These are phyloP conservation scores for Ctenochaetus hawaiiensis DNA, from an alignment of 2,797 vertebrate species.

Conservation along the genomic window DNA sequence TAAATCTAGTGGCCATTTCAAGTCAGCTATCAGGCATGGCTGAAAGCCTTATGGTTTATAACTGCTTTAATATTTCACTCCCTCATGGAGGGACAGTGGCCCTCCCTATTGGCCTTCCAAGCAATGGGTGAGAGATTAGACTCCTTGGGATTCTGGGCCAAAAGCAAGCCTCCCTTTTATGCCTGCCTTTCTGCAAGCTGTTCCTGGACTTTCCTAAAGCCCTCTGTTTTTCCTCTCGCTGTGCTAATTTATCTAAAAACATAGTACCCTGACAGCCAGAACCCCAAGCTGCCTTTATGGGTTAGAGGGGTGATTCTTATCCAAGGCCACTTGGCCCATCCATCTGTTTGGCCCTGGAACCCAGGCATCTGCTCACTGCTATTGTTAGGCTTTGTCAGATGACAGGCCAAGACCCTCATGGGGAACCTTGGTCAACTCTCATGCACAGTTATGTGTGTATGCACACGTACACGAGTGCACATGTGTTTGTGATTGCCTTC, in stretches of 20 bases:
- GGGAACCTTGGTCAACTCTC: conserved; percentile 76
- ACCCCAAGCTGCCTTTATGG: conserved; percentile 77
- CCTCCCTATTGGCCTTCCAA: conserved; percentile 62
- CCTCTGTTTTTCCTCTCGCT: conserved; percentile 78
- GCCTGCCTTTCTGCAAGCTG: conserved; percentile 81
- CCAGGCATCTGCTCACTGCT: conserved; percentile 84
- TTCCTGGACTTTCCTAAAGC: conserved; percentile 77
- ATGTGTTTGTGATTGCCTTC: conserved; percentile 59
- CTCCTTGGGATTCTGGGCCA: conserved; percentile 69
- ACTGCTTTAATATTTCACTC: conserved; percentile 76
- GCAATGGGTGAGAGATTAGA: conserved; percentile 77
- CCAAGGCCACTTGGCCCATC: conserved; percentile 83
- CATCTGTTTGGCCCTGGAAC: conserved; percentile 86
- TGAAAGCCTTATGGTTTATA: conserved; percentile 61
- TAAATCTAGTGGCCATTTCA: conserved; percentile 51
- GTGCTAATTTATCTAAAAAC: conserved; percentile 86
- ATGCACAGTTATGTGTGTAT: conserved; percentile 57
- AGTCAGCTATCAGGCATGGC: conserved; percentile 56
- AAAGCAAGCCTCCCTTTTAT: conserved; percentile 70
- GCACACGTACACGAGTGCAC: conserved; percentile 40
- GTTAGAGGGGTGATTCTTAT: conserved; percentile 80
- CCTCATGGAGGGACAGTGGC: conserved; percentile 54
- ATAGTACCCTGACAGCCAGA: conserved; percentile 83
- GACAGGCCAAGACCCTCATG: conserved; percentile 85
- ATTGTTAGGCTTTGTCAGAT: conserved; percentile 86